Evolutionary conservation across 2,113 vertebrate species (phyloP).

Genomic region (Aramus guarauna): DNA sequence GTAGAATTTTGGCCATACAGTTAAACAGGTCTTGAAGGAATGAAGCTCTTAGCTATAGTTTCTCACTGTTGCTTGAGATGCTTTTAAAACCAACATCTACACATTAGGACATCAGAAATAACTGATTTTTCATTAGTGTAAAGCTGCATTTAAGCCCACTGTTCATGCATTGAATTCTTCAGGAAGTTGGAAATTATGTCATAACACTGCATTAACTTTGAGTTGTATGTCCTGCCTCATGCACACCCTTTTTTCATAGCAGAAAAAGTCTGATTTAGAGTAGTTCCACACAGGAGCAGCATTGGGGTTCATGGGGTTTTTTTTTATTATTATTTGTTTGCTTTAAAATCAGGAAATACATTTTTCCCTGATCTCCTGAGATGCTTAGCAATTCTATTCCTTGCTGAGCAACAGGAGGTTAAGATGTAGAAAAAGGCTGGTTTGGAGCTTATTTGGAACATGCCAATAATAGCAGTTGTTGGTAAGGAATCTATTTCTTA

Average conservation of each 20-base stretch:
- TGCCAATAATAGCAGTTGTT: slow-evolving; percentile 42
- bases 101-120: background rate
- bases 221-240: background rate
- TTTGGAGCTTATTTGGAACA: slow-evolving; percentile 15
- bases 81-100: background rate
- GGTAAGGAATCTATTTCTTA: background rate
- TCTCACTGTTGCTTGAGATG: background rate
- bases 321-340: background rate
- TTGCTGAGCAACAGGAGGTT: slow-evolving; percentile 25
- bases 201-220: background rate
- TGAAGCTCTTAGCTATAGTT: background rate
- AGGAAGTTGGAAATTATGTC: background rate
- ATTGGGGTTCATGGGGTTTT: background rate
- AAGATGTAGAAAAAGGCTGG: background rate
- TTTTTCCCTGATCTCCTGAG: background rate
- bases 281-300: background rate
- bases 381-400: background rate
- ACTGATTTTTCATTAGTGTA: background rate
- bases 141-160: background rate
- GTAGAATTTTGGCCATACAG: background rate
- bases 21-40: background rate
- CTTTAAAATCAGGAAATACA: background rate
- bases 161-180: background rate
- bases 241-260: background rate
- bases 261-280: background rate